phyloP scores from a whole-genome alignment of 2,888 invertebrate genomes.

The Pardosa pseudoannulata region DNA sequence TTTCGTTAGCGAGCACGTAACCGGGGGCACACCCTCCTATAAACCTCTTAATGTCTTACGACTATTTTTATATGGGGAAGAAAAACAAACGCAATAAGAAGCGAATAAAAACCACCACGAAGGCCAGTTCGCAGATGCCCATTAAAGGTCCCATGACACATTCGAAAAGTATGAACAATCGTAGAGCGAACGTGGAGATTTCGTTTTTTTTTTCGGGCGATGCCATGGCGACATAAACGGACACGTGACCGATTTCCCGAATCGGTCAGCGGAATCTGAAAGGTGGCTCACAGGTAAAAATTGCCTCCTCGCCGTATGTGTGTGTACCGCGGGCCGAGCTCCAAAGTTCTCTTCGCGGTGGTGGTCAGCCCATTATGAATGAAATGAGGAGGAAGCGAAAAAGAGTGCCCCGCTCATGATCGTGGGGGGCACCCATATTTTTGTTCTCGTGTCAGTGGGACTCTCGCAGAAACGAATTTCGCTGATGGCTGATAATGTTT shows the following conservation, averaged over 20 bases:
- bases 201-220: neutral
- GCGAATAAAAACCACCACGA: neutral
- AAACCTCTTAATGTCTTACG: neutral
- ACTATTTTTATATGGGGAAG: neutral
- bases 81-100: neutral
- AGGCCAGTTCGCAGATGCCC: neutral
- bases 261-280: neutral
- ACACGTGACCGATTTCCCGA: slow-evolving; percentile 2
- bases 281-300: neutral
- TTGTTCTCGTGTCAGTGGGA: no score
- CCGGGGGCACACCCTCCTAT: neutral
- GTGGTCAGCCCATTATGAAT: neutral
- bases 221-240: neutral
- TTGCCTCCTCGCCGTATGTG: neutral
- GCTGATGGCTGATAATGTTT: no score
- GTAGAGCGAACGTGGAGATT: neutral
- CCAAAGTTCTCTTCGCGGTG: neutral
- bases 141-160: slow-evolving; percentile 6
- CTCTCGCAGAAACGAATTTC: no score
- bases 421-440: no score
- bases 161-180: neutral
- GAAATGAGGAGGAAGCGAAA: neutral
- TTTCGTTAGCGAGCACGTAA: no score
- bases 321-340: neutral
- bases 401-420: neutral